These are phyloP conservation scores for Argentina silus DNA, from an alignment of 2,797 vertebrate genomes.

Conservation along the genomic window DNA sequence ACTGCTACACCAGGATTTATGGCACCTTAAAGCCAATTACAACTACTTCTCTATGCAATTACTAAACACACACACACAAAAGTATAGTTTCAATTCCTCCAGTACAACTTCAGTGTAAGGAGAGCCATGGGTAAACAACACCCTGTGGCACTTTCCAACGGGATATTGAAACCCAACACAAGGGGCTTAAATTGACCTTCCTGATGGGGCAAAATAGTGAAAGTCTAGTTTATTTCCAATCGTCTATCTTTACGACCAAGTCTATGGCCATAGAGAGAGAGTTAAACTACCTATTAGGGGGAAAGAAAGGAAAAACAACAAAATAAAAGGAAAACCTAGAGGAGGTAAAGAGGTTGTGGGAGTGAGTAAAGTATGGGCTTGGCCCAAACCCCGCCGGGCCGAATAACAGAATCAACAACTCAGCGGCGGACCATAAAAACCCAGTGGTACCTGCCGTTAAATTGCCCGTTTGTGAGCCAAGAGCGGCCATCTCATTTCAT, in stretches of 20 bases:
- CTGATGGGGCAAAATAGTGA: no score
- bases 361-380: constrained; percentile 13
- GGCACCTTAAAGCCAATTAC: constrained; percentile 68
- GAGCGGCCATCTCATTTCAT: constrained; percentile 61
- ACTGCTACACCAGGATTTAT: constrained; percentile 56
- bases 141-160: no score
- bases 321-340: constrained; percentile 45
- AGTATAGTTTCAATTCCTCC: constrained; percentile 2
- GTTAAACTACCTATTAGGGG: constrained; percentile 35
- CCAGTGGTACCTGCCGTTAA: constrained; percentile 56
- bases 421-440: constrained; percentile 59
- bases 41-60: constrained; percentile 56
- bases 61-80: constrained; percentile 55
- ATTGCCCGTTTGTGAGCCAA: constrained; percentile 40
- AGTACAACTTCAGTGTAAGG: no score
- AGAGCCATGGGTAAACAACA: no score
- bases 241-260: no score
- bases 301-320: not conserved
- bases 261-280: constrained; percentile 26
- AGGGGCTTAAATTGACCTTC: no score
- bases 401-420: constrained; percentile 66
- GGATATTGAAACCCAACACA: no score
- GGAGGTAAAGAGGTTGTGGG: constrained; percentile 37
- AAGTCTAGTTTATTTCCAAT: no score
- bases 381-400: constrained; percentile 53